These are phyloP conservation scores for Nasonovia ribisnigri DNA, from an alignment of 2,888 invertebrate species.

Conservation along the genomic window DNA sequence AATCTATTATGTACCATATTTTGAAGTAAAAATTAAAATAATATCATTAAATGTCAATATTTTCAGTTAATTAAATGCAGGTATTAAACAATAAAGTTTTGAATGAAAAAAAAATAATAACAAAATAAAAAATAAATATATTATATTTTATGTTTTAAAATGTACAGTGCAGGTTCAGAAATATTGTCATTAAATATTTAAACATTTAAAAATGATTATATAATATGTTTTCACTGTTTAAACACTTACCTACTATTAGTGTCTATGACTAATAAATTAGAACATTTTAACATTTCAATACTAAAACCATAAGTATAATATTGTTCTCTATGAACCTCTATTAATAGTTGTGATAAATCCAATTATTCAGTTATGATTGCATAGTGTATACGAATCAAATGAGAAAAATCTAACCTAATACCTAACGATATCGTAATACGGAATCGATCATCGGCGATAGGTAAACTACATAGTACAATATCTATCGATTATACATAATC, in stretches of 20 bases:
- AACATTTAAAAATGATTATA: not conserved
- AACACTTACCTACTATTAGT: not conserved
- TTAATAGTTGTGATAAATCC: too few species aligned
- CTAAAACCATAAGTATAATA: not conserved
- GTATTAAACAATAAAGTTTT: not conserved
- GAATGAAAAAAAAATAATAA: not conserved
- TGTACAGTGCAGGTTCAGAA: not conserved
- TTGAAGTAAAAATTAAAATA: not conserved
- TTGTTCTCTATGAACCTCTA: not conserved
- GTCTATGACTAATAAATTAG: not conserved
- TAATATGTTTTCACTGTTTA: not conserved
- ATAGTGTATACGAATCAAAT: not conserved
- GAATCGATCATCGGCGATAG: not conserved
- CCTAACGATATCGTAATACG: not conserved
- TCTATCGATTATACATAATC: not conserved
- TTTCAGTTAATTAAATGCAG: not conserved
- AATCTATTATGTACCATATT: not conserved
- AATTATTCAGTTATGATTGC: not conserved
- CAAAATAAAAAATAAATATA: not conserved
- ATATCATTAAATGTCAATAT: not conserved
- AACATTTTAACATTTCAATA: not conserved
- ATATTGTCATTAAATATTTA: not conserved
- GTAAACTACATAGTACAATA: not conserved
- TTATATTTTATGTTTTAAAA: not conserved
- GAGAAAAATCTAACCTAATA: not conserved